A percentile compares a stretch with the other conserved stretches of the same genome.
phyloP scores from a whole-genome alignment of 35 echinoderm and acorn worm genomes.

The Lytechinus variegatus region DNA sequence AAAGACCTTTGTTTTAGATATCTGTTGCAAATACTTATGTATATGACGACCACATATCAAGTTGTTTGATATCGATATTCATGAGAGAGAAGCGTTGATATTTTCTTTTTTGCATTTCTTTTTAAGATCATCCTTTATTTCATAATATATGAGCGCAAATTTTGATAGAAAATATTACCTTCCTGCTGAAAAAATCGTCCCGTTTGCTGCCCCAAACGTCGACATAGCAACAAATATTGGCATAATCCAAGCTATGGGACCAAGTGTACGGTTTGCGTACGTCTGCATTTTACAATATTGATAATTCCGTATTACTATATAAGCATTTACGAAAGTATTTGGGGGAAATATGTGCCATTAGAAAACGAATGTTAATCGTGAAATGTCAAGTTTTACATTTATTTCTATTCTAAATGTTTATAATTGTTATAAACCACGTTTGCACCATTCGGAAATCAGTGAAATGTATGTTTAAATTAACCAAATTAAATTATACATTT shows the following conservation, averaged over 20 bases:
- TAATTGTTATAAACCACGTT: too few relatives aligned
- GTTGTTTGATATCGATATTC: too few relatives aligned
- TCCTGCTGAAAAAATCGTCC: conserved; percentile 78
- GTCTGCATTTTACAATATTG: conserved; percentile 53
- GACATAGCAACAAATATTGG: conserved; percentile 82
- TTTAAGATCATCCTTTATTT: background rate
- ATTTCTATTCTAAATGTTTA: too few relatives aligned
- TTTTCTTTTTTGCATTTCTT: background rate
- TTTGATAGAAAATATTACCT: conserved; percentile 58
- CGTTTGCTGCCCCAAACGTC: conserved; percentile 85
- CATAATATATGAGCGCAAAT: background rate
- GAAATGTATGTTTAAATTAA: too few relatives aligned
- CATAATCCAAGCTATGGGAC: conserved; percentile 79
- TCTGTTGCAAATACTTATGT: too few relatives aligned
- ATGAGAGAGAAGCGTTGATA: background rate
- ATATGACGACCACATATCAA: too few relatives aligned
- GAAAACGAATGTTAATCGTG: too few relatives aligned
- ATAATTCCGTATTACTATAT: background rate
- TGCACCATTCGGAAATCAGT: too few relatives aligned
- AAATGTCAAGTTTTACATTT: too few relatives aligned
- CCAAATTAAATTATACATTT: too few relatives aligned
- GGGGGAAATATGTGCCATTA: too few relatives aligned
- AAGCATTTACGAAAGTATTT: background rate
- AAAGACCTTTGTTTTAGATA: too few relatives aligned
- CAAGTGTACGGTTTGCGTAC: conserved; percentile 79